Percentiles rank a stretch among this genome's conserved stretches.
Evolutionary conservation across 2,888 invertebrate species (phyloP).

Genomic region (Xylophagus ater): DNA sequence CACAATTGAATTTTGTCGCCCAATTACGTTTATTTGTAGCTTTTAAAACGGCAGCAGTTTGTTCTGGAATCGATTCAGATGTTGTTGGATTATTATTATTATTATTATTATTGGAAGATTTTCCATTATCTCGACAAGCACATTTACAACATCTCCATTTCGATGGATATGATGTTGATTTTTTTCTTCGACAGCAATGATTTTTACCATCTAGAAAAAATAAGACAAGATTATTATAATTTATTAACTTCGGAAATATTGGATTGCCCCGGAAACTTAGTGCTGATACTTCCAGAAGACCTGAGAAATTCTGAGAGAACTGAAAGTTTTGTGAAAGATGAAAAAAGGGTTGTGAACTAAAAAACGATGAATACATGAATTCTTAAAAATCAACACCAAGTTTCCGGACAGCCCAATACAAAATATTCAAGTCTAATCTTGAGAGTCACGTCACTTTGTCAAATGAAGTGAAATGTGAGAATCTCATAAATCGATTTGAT

Average conservation of each 20-base stretch:
- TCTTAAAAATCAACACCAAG: neutral
- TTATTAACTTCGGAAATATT: neutral
- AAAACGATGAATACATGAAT: too few relatives aligned
- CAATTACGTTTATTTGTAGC: neutral
- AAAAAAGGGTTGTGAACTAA: too few relatives aligned
- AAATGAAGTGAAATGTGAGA: too few relatives aligned
- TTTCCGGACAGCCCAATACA: too few relatives aligned
- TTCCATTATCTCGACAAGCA: conserved; percentile 25
- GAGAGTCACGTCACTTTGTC: too few relatives aligned
- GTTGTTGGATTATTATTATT: neutral
- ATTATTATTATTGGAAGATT: neutral
- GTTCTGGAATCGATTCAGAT: neutral
- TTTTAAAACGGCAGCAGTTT: neutral
- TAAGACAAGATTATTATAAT: conserved; percentile 8
- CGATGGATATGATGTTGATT: conserved; percentile 17
- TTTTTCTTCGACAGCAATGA: conserved; percentile 31
- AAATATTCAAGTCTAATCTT: too few relatives aligned
- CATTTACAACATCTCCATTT: conserved; percentile 33
- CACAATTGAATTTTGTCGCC: neutral
- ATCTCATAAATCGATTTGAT: too few relatives aligned
- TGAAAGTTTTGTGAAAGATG: too few relatives aligned
- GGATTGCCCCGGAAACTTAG: conserved; percentile 3
- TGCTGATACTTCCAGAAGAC: neutral
- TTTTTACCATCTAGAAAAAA: conserved; percentile 19
- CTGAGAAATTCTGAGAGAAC: neutral